Base-by-base conservation (phyloP, 2,113 vertebrate genomes). In the Anarhynchus alexandrinus region DNA sequence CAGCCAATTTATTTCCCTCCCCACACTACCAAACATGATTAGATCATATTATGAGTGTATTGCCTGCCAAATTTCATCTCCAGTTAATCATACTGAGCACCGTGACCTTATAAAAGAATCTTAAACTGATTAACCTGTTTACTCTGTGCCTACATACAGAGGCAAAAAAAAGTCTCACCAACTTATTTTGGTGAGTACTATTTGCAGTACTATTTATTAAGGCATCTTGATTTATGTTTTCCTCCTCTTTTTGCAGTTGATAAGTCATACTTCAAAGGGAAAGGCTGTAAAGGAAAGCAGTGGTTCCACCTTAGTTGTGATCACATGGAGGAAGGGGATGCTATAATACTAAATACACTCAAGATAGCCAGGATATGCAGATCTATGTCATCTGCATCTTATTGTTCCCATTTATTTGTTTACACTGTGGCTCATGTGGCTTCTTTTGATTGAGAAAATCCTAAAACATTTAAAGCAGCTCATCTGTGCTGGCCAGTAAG, bases 101-200 rank as follows among this genome's bases (percentile, higher is more conserved):
- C 82, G 65, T 90, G 97, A 97, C 90, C 95, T 96, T 97, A 97
- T 55, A 93, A 89, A 97, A 97, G 69, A 83, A 93, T 96, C 94
- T 95, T 96, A 88, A 95, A 89, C 70, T 77, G 90, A 96, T 93
- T 95, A 97, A 98, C 82, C 66, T 98, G 77, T 96, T 98, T 96
- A 94, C 82, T 97, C 95, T 73, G 92, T 90, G 86, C 64, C 91
- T 96, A 95, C 34, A 52, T 70, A 74, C 6, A 96, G 88, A 94
- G 85, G 78, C 70, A 49, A 32, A 92, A 93, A 93, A 83, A 86
- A 71, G 47, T 61, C 65, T 86, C n/a, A 71, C 26, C 32, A 82
- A 61, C 77, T 96, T 89, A 78, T 85, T 97, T 95, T 76, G 86
- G 73, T n/a, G n/a, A 97, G 58, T 77, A 88, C 61, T 95, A 70